phyloP scores from a whole-genome alignment of 2,113 vertebrate species.

The human region DNA sequence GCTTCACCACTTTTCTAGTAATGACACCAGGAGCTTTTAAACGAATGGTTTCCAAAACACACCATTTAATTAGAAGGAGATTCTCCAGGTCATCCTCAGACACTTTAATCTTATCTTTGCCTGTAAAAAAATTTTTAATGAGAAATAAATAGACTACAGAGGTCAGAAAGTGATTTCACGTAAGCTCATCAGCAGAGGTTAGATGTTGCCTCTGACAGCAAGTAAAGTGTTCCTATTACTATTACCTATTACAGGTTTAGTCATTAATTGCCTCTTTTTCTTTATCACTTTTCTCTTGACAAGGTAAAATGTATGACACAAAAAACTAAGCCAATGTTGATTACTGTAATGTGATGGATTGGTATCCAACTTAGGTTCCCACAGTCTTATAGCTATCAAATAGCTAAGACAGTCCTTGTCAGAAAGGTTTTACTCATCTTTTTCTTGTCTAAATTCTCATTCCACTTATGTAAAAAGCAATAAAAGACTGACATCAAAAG shows the following conservation, averaged over 20 bases:
- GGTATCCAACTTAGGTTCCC: not conserved
- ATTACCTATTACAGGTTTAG: not conserved
- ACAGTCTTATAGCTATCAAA: not conserved
- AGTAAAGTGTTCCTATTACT: not conserved
- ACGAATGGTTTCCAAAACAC: conserved; percentile 87
- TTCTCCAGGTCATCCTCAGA: conserved; percentile 83
- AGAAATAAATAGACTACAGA: not conserved
- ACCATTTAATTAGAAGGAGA: conserved; percentile 86
- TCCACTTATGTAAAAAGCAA: not conserved
- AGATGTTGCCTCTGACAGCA: not conserved
- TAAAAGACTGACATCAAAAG: not conserved
- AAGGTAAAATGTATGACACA: not conserved
- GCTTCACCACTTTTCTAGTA: conserved; percentile 87
- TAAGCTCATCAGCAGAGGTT: not conserved
- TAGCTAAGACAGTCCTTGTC: not conserved
- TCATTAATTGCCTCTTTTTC: not conserved
- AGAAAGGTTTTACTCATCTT: not conserved
- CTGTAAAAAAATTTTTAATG: conserved; percentile 68
- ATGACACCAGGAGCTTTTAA: conserved; percentile 87
- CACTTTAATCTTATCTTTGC: conserved; percentile 80
- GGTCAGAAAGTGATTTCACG: not conserved
- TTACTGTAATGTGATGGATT: not conserved
- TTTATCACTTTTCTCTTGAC: not conserved
- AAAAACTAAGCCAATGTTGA: not conserved
- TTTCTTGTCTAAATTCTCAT: not conserved